Percentiles rank a stretch among this genome's conserved stretches.
These are phyloP conservation scores for Ernsta delagoae DNA, from an alignment of 2,888 invertebrate genomes.

Conservation along the genomic window DNA sequence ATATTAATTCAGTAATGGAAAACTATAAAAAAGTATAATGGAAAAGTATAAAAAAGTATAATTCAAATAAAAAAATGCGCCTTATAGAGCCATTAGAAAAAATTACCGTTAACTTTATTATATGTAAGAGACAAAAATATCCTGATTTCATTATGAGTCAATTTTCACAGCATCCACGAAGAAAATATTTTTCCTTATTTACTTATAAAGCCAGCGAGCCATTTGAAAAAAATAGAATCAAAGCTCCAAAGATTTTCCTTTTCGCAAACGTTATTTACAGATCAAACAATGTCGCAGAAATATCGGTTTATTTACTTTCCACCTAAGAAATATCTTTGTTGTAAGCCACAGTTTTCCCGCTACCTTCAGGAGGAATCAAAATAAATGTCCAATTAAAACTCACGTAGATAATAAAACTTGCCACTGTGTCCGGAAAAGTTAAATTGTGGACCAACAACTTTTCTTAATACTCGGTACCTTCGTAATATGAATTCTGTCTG, in stretches of 20 bases:
- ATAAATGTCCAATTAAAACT: slow-evolving; percentile 31
- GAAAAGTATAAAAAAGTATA: too few relatives aligned
- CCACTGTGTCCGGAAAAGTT: slow-evolving; percentile 34
- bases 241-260: slow-evolving; percentile 1
- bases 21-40: too few relatives aligned
- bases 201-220: too few relatives aligned
- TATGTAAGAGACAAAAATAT: too few relatives aligned
- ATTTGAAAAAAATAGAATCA: background rate
- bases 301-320: slow-evolving; percentile 2
- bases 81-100: too few relatives aligned
- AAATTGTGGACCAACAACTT: slow-evolving; percentile 29
- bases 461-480: slow-evolving; percentile 42
- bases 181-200: too few relatives aligned
- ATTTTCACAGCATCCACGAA: too few relatives aligned
- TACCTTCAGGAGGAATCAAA: slow-evolving; percentile 1
- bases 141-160: too few relatives aligned
- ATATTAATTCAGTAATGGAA: too few relatives aligned
- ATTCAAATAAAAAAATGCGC: too few relatives aligned
- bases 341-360: slow-evolving; percentile 14
- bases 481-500: too few relatives aligned
- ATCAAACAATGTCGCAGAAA: slow-evolving; percentile 10
- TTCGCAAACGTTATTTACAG: slow-evolving; percentile 1
- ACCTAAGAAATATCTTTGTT: slow-evolving; percentile 14
- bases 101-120: too few relatives aligned
- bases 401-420: slow-evolving; percentile 27